Percentiles rank a stretch among this genome's conserved stretches.
These are phyloP conservation scores for Sitobion miscanthi DNA, from an alignment of 1,140 invertebrate species.

Conservation along the genomic window DNA sequence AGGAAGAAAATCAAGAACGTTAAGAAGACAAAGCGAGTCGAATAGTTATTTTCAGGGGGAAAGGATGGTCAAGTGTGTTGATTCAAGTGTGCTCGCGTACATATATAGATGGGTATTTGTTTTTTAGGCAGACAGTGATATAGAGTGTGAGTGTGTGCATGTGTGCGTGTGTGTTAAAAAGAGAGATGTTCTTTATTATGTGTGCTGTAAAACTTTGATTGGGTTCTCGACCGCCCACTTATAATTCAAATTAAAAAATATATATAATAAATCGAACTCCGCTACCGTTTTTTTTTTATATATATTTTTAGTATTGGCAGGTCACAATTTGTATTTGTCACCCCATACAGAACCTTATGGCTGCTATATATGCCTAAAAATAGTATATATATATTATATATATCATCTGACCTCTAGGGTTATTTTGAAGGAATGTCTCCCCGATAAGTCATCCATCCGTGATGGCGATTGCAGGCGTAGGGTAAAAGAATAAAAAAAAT, in stretches of 20 bases:
- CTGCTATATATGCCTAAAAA: background rate
- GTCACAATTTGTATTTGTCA: background rate
- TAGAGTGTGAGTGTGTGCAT: background rate
- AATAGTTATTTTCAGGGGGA: constrained; percentile 3
- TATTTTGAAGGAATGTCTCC: background rate
- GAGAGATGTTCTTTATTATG: background rate
- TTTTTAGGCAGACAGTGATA: background rate
- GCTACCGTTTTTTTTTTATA: background rate
- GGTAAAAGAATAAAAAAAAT: background rate
- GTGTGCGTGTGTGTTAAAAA: background rate
- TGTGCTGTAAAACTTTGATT: constrained; percentile 19
- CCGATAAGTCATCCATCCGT: background rate
- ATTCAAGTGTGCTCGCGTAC: background rate
- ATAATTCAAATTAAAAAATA: constrained; percentile 6
- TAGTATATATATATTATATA: background rate
- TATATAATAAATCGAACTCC: background rate
- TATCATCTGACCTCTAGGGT: background rate
- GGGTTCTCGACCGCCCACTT: background rate
- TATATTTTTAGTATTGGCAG: background rate
- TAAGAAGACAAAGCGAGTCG: constrained; percentile 26
- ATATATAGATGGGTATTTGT: background rate
- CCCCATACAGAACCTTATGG: background rate
- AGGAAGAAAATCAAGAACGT: background rate
- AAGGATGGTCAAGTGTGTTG: background rate
- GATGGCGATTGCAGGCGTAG: background rate